phyloP scores from a whole-genome alignment of 2,888 invertebrate species.

The Eupithecia vulgata region DNA sequence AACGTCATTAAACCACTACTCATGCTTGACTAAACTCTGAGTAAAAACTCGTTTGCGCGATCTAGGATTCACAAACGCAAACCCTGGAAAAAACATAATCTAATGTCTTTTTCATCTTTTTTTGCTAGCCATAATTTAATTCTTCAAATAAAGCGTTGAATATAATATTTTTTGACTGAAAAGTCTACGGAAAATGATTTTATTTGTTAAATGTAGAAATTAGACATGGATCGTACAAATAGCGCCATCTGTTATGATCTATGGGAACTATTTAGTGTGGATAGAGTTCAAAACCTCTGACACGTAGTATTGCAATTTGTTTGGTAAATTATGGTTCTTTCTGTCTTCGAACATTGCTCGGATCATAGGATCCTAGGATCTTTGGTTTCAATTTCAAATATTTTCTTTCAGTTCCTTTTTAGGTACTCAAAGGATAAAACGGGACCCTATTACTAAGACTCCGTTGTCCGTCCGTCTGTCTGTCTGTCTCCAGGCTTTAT shows the following conservation, averaged over 20 bases:
- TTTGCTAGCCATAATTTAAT: neutral
- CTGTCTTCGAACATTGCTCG: too few species aligned
- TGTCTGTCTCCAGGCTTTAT: too few species aligned
- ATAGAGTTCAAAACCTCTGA: neutral
- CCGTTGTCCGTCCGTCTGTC: too few species aligned
- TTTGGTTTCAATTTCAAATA: too few species aligned
- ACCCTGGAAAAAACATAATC: neutral
- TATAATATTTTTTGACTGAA: neutral
- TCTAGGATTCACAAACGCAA: conserved; percentile 45
- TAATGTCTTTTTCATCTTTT: neutral
- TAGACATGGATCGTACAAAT: neutral
- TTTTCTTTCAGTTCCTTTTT: too few species aligned
- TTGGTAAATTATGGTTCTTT: neutral
- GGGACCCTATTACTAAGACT: too few species aligned
- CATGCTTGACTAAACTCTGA: neutral
- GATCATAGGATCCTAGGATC: too few species aligned
- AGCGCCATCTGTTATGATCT: conserved; percentile 40
- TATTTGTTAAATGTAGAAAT: neutral
- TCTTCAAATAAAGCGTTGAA: neutral
- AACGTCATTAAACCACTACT: neutral
- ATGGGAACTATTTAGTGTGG: conserved; percentile 20
- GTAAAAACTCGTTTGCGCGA: conserved; percentile 59
- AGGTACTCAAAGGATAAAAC: too few species aligned
- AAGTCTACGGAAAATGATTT: neutral
- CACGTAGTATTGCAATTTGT: neutral